Percentiles rank a stretch among this genome's conserved stretches.
Conservation (phyloP, 2,113 vertebrate genomes). For the Opisthocomus hoazin region DNA sequence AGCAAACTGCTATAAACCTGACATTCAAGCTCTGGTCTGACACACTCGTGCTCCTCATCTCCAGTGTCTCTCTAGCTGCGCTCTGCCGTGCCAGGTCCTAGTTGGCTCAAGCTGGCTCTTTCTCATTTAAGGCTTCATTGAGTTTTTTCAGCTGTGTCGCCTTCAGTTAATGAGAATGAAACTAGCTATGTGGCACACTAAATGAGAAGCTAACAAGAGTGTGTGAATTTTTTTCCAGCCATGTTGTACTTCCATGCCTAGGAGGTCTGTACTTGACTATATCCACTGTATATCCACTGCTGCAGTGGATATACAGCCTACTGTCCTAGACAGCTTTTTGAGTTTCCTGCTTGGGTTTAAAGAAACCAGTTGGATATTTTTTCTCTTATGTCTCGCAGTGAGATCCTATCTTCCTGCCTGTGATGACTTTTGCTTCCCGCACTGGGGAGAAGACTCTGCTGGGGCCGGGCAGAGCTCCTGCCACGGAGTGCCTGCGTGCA, state of each 20-base stretch:
- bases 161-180: conserved; percentile 31
- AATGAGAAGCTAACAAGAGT: background rate
- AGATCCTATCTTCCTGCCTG: background rate
- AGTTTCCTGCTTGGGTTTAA: background rate
- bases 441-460: background rate
- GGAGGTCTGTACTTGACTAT: background rate
- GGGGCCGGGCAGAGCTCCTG: background rate
- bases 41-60: background rate
- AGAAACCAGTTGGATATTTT: background rate
- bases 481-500: background rate
- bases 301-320: background rate
- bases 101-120: conserved; percentile 6
- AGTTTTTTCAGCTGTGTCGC: background rate
- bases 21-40: background rate
- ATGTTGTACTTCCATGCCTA: background rate
- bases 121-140: conserved; percentile 31
- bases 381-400: background rate
- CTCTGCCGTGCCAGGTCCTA: background rate
- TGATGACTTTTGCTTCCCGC: no score
- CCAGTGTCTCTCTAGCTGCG: background rate
- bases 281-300: no score
- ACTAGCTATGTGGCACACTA: background rate
- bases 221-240: background rate
- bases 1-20: background rate
- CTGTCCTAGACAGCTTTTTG: background rate